Evolutionary conservation across 2,113 vertebrate species (phyloP).

Genomic region (Oxyruncus cristatus): DNA sequence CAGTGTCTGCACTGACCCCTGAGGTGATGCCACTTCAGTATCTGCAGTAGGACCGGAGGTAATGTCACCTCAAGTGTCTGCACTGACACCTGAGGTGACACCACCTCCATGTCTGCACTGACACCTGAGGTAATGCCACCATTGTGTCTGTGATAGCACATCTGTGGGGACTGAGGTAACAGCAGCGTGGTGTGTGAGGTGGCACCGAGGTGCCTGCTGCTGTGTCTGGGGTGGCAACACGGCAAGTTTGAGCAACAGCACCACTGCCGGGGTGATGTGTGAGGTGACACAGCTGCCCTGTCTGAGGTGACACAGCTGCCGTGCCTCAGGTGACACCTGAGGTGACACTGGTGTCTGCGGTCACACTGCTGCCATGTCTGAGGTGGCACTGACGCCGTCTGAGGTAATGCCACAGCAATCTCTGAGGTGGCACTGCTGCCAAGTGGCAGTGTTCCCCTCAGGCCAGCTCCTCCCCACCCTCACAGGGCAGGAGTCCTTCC

Average conservation of each 20-base stretch:
- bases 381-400: not conserved
- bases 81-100: accelerated
- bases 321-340: no score
- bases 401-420: not conserved
- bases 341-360: not conserved
- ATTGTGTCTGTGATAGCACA: accelerated
- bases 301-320: not conserved
- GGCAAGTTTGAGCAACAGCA: not conserved
- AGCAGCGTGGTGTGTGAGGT: accelerated
- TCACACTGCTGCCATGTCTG: not conserved
- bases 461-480: not conserved
- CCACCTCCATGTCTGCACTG: no score
- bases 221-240: accelerated
- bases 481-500: not conserved
- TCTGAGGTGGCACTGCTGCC: no score
- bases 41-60: not conserved
- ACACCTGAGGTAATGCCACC: not conserved
- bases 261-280: not conserved
- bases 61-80: not conserved
- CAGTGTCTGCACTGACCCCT: no score
- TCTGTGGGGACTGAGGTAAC: accelerated
- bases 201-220: not conserved
- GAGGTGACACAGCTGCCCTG: no score
- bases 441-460: no score
- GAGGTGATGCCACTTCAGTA: no score